Evolutionary conservation across 2,113 vertebrate species (phyloP).

Genomic region (Nyctereutes procyonoides): DNA sequence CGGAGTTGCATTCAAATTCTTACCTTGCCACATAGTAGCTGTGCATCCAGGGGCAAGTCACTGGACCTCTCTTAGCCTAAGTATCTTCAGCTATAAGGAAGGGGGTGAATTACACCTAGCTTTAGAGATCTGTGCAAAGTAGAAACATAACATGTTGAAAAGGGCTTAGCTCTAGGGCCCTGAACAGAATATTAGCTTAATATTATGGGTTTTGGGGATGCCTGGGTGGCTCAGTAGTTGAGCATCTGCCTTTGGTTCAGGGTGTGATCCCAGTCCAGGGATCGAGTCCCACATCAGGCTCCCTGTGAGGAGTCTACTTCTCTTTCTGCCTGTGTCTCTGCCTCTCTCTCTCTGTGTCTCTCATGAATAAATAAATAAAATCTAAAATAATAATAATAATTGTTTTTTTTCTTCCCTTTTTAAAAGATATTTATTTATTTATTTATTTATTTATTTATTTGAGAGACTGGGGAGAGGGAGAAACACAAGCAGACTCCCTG

Average conservation of each 20-base stretch:
- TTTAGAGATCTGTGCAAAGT: neutral
- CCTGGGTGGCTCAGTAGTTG: too few relatives aligned
- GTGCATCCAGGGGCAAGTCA: neutral
- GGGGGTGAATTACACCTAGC: neutral
- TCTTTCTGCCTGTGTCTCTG: too few relatives aligned
- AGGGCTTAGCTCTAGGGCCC: neutral
- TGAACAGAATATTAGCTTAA: neutral
- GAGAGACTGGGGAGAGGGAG: neutral
- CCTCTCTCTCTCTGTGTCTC: too few relatives aligned
- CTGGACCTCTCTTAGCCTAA: neutral
- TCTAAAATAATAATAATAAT: too few relatives aligned
- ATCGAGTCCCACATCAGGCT: too few relatives aligned
- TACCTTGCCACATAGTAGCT: neutral
- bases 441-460: neutral
- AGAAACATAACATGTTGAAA: neutral
- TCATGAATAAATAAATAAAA: too few relatives aligned
- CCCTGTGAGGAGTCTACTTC: too few relatives aligned
- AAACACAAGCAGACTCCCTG: neutral
- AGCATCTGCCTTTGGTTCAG: too few relatives aligned
- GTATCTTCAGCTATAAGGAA: neutral
- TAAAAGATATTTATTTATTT: neutral
- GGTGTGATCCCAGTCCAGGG: too few relatives aligned
- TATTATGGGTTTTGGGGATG: neutral
- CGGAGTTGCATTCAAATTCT: slow-evolving; percentile 26
- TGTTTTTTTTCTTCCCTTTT: neutral